Conservation (phyloP, 2,888 invertebrate genomes). For the Autographa gamma region DNA sequence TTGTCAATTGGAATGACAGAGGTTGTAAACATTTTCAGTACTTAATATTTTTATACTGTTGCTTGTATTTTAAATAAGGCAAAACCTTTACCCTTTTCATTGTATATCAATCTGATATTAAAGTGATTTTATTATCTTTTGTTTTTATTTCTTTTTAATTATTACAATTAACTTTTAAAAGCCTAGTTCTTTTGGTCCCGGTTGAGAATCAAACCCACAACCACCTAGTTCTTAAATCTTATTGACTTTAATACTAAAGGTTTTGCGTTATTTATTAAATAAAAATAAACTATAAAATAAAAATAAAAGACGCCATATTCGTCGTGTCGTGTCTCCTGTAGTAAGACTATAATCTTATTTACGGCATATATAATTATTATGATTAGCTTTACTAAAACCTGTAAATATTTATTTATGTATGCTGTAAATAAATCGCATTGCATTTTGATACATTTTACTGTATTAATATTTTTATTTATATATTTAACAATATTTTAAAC, state of each 20-base stretch:
- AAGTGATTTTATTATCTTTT: background rate
- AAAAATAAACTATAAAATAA: no score
- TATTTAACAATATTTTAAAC: background rate
- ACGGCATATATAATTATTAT: no score
- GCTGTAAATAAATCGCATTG: no score
- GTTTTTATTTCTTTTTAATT: background rate
- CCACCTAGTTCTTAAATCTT: background rate
- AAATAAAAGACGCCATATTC: no score
- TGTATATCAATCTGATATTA: background rate
- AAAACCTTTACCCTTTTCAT: background rate
- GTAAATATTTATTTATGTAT: no score
- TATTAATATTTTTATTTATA: background rate
- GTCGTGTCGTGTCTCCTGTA: background rate
- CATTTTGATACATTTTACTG: background rate
- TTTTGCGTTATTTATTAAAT: background rate
- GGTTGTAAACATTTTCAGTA: background rate
- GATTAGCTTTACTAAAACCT: no score
- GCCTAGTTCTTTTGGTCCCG: background rate
- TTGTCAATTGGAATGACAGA: background rate
- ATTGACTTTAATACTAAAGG: background rate
- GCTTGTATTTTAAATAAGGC: background rate
- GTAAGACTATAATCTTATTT: no score
- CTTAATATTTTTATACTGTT: background rate
- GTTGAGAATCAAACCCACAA: constrained; percentile 4
- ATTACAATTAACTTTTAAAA: no score